Evolutionary conservation across 1,140 invertebrate species (phyloP), one percentile per base, ranked within the genome.

Genomic region (Hyphantria cunea): DNA sequence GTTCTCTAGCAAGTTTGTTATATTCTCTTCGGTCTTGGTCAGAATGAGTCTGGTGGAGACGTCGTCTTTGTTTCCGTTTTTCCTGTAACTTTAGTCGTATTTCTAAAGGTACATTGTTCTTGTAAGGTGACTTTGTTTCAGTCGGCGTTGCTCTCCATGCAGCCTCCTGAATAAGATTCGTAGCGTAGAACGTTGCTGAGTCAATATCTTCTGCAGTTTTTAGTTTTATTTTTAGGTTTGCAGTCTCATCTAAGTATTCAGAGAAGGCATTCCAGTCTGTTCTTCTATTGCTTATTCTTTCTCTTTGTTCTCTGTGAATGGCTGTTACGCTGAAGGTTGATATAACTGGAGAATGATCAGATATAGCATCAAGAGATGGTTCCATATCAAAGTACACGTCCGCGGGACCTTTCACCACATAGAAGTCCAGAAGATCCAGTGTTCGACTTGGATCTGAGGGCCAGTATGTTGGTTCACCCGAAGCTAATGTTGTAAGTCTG

Each of bases 281-380:
- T 7, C n/a, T 10, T 0, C 7, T 2, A 12, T 44, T 44, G 42
- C 13, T 8, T 44, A 44, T 0, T 12, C 2, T n/a, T 7, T 2
- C 11, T 12, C 10, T 10, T 5, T 7, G 10, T 7, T 0, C 3
- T 7, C 10, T 1, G 10, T 44, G 10, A 0, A 44, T 44, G 5
- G 12, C 7, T 1, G 14, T 63, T 25, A 33, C 32, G 12, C 61
- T 55, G 7, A 64, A 4, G 13, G 34, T 64, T 11, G 41, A 12
- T 31, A 64, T n/a, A n/a, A 50, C 33, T n/a, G 61, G 60, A 2
- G 42, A 47, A 12, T 62, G 60, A 32, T 62, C 50, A 6, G 60
- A 53, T 6, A 25, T 37, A 8, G 31, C 13, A 33, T 62, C 50
- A n/a, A 25, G 25, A n/a, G 50, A 62, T 2, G 50, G 34, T 39